Evolutionary conservation across 2,113 vertebrate species (phyloP), one percentile per base, ranked within the genome.

Genomic region (Antechinus flavipes): DNA sequence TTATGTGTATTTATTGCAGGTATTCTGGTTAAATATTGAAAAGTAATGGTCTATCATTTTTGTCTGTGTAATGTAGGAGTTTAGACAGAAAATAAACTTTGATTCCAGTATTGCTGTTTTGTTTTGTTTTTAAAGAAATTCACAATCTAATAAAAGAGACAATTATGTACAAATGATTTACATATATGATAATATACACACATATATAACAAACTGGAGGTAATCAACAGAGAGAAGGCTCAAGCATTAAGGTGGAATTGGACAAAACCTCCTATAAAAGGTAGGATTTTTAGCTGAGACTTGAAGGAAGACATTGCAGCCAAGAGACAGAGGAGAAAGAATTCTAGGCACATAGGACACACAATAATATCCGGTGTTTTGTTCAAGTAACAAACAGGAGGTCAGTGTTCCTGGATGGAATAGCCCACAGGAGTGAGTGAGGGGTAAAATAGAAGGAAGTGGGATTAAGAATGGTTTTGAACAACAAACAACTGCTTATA

Each of bases 11-110:
- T 50, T 50, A 50, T 50, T 50, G 8, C 8, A 50, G 8, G 7
- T 50, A 50, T 50, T 8, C 50, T 50, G 4, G 50, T 50, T 50
- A 50, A 50, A 50, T 50, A 50, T 50, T 50, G 50, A 50, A 50
- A 50, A 50, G 50, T 50, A 50, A 50, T 50, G 8, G 50, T 50
- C 50, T 50, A 50, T 49, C 47, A 95, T 96, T 84, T 54, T 95
- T 97, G 97, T 95, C 97, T 98, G 98, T 98, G 94, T 98, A 98
- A 98, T 98, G 98, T 98, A 97, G 47, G 47, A 49, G 93, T 54
- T 19, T 54, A 54, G 16, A 19, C 54, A 54, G 54, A 54, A 54
- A 54, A 54, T 22, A 54, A 54, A 54, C 16, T 54, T 54, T 54
- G 54, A 54, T 54, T 54, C 54, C 19, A 49, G 47, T 49, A 49